Evolutionary conservation across 2,113 vertebrate species (phyloP), one percentile per base, ranked within the genome.

Genomic region (Brachypodius melanocephalos): DNA sequence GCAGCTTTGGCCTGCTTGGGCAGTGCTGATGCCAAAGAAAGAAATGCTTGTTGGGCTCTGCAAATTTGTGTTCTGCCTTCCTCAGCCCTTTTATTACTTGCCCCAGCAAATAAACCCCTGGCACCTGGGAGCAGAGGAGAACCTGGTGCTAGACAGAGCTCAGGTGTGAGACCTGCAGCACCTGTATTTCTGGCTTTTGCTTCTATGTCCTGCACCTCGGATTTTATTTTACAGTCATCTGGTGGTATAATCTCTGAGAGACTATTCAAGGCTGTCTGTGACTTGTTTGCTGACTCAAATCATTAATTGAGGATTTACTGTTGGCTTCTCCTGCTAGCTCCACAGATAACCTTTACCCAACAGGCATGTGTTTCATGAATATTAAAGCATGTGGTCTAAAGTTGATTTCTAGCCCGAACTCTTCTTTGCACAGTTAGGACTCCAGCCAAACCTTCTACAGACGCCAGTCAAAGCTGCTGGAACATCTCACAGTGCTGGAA

Each of bases 1-100:
- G 38, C 57, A 82, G 69, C 20, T 0, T 81, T 0, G 0, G 11
- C 34, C 18, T 76, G 76, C 59, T 76, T 1, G 2, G 12, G 46
- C 77, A 48, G 29, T 52, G 52, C 77, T 81, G 81, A 25, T 93
- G 52, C 31, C 66, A 31, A 51, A 71, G 61, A 38, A 25, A 71
- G 51, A 85, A 87, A 51, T 67, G 31, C 26, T 85, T 74, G 21
- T 32, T 80, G 58, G 62, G 45, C 36, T 69, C 54, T 86, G 58
- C 58, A 82, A 8, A 45, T 45, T 2, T 57, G 17, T 89, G 7
- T 63, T 48, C 48, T 87, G 69, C 36, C 17, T 87, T 91, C 46
- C 34, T 73, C 42, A 74, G 25, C 28, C 31, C 26, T 77, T 43
- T 59, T 65, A 45, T 63, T 84, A 28, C 38, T 74, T 84, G 21